Percentiles rank a stretch among this genome's conserved stretches.
Evolutionary conservation across 2,888 invertebrate species (phyloP).

Genomic region (Chironomus riparius): DNA sequence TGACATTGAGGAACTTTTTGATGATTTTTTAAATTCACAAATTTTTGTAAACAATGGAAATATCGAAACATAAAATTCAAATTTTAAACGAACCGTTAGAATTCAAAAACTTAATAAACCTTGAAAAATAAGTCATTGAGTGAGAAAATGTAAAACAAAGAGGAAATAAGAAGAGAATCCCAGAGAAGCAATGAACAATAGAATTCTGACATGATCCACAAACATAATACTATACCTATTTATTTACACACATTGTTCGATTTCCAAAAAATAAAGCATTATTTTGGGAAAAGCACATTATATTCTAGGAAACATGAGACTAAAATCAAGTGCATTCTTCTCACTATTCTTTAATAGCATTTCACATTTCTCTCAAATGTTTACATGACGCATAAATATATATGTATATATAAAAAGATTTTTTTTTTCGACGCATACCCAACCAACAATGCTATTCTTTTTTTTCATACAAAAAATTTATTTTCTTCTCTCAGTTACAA

Average conservation of each 20-base stretch:
- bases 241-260: too few species aligned
- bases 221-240: neutral
- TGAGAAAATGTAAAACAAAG: too few species aligned
- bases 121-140: too few species aligned
- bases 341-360: constrained; percentile 2
- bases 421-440: constrained; percentile 18
- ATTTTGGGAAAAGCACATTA: neutral
- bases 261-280: neutral
- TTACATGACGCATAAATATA: constrained; percentile 13
- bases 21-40: too few species aligned
- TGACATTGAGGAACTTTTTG: too few species aligned
- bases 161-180: neutral
- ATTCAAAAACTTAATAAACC: too few species aligned
- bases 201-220: neutral
- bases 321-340: neutral
- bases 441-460: constrained; percentile 5
- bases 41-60: too few species aligned
- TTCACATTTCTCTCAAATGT: neutral
- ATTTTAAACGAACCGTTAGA: too few species aligned
- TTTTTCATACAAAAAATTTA: neutral
- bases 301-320: neutral
- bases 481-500: neutral
- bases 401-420: neutral
- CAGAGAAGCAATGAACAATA: neutral
- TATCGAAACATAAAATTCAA: too few species aligned